Conservation (phyloP, 2,113 vertebrate species). For the Oreochromis spilurus region DNA sequence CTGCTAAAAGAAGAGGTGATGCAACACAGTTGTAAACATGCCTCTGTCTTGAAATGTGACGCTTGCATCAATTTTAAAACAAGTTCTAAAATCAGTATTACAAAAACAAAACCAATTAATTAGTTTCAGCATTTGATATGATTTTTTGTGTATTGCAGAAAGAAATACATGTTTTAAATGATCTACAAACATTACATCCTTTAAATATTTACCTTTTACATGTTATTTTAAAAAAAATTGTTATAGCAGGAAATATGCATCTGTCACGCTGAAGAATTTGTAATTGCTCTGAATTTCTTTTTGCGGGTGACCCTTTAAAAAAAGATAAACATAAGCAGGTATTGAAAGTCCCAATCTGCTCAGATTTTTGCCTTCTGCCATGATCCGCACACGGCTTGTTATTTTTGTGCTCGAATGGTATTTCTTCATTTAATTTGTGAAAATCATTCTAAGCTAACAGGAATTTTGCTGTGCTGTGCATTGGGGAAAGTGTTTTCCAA, state of each 20-base stretch:
- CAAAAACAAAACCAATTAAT: not conserved
- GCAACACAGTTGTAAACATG: not conserved
- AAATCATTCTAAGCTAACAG: not conserved
- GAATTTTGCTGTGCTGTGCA: not conserved
- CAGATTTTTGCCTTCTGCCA: not conserved
- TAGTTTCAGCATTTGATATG: not conserved
- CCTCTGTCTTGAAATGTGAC: not conserved
- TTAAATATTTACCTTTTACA: not conserved
- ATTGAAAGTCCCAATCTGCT: conserved; percentile 7
- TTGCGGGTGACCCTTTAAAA: conserved; percentile 1
- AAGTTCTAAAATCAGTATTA: not conserved
- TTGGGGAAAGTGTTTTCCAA: not conserved
- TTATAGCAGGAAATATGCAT: not conserved
- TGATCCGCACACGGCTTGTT: not conserved
- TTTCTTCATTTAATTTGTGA: not conserved
- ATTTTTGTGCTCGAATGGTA: not conserved
- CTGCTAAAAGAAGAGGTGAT: not conserved
- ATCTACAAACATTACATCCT: not conserved
- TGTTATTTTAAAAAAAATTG: not conserved
- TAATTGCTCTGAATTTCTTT: not conserved
- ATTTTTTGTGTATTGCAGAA: not conserved
- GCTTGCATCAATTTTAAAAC: not conserved
- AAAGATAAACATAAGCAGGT: conserved; percentile 37
- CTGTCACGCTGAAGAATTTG: not conserved
- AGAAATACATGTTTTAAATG: not conserved